A percentile compares a stretch with the other conserved stretches of the same genome.
phyloP scores from a whole-genome alignment of 1,140 invertebrate species.

The Cyclina sinensis region DNA sequence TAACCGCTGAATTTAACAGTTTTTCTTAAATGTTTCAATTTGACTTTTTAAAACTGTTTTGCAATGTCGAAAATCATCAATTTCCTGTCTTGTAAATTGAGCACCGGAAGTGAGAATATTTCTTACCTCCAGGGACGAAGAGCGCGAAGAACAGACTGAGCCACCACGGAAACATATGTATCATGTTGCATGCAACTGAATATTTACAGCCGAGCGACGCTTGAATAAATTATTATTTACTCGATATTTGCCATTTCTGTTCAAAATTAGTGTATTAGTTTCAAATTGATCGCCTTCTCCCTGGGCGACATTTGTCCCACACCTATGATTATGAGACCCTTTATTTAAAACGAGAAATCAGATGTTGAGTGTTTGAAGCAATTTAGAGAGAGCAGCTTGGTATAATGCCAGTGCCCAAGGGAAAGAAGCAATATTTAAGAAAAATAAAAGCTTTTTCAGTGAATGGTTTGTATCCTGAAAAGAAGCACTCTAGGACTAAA shows the following conservation, averaged over 20 bases:
- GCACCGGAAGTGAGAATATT: slow-evolving; percentile 20
- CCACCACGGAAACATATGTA: slow-evolving; percentile 50
- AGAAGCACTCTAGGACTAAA: too few relatives aligned
- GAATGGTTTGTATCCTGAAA: too few relatives aligned
- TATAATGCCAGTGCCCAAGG: too few relatives aligned
- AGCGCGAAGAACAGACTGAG: slow-evolving; percentile 19
- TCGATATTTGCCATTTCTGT: slow-evolving; percentile 51
- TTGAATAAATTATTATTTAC: slow-evolving; percentile 27
- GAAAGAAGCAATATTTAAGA: too few relatives aligned
- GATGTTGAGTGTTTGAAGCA: slow-evolving; percentile 2
- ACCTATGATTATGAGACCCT: slow-evolving; percentile 42
- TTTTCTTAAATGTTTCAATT: background rate
- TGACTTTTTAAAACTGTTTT: too few relatives aligned
- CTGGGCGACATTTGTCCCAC: slow-evolving; percentile 17
- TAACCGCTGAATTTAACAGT: too few relatives aligned
- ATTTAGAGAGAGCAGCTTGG: background rate
- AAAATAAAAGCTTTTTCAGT: too few relatives aligned
- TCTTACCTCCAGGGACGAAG: slow-evolving; percentile 36
- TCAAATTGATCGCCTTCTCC: slow-evolving; percentile 50
- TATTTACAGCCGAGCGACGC: slow-evolving; percentile 42
- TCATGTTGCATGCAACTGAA: slow-evolving; percentile 50
- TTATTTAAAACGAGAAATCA: background rate
- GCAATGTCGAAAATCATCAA: background rate
- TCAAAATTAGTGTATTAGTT: slow-evolving; percentile 50
- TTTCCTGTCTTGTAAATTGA: background rate